These are phyloP conservation scores for Glossosoma conforme DNA, from an alignment of 1,140 invertebrate genomes.

Conservation along the genomic window DNA sequence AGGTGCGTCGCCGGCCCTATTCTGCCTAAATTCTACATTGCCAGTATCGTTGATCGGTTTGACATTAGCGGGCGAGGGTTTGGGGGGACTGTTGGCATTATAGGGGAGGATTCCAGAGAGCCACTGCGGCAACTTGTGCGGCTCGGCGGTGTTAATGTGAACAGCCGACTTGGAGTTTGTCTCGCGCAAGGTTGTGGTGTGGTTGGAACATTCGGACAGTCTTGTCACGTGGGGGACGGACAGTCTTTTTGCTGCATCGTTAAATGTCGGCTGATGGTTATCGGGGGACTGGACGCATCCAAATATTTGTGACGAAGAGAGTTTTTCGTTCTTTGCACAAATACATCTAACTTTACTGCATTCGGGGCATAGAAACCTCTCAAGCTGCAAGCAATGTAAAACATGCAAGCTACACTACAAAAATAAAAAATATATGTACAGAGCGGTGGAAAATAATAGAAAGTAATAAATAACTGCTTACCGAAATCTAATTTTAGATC, in stretches of 20 bases:
- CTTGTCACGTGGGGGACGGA: background rate
- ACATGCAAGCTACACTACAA: constrained; percentile 31
- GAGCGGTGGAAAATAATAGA: background rate
- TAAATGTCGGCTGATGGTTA: constrained; percentile 6
- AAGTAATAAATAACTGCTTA: background rate
- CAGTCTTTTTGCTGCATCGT: background rate
- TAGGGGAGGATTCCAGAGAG: constrained; percentile 8
- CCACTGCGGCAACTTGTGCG: constrained; percentile 13
- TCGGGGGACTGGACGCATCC: background rate
- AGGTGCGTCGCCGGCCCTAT: background rate
- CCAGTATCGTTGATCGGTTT: background rate
- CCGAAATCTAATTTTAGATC: too few relatives aligned
- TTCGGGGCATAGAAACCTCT: constrained; percentile 55
- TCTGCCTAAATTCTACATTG: constrained; percentile 7
- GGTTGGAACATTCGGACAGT: background rate
- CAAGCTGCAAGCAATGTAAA: constrained; percentile 55
- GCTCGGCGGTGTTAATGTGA: background rate
- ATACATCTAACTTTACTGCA: constrained; percentile 55
- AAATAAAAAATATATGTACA: constrained; percentile 1
- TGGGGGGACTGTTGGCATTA: background rate
- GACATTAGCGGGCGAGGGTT: background rate
- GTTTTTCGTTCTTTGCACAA: constrained; percentile 36
- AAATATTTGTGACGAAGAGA: constrained; percentile 10
- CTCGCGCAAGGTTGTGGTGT: background rate
- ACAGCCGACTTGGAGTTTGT: background rate